Evolutionary conservation across 2,888 invertebrate species (phyloP), one percentile per base, ranked within the genome.

Genomic region (Corbicula japonica): DNA sequence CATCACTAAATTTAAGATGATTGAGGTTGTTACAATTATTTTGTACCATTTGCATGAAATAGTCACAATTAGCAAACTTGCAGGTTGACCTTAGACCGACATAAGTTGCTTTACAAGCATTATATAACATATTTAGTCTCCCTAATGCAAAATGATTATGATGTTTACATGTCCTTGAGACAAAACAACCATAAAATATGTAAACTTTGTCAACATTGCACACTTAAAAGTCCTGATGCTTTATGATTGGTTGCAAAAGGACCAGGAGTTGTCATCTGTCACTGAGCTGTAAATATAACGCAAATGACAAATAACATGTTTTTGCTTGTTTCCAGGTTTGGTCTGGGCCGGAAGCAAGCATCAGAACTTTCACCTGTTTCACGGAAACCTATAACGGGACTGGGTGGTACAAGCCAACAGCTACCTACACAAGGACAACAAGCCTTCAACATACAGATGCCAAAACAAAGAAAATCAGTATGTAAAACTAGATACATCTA

Each of bases 361-460:
- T 80, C 80, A 8, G 89, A 88, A 41, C 58, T 88, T 52, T 87
- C 89, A 8, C 86, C 89, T 15, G 87, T 87, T 35, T 83, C 86
- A 6, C 82, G 86, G 70, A 87, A 85, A 61, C 77, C 80, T 15
- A 74, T 85, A 77, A 65, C 80, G 15, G 84, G 80, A 26, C 62
- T 83, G 52, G 23, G 1, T 50, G 48, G 23, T 32, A 35, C 26
- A 70, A 75, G 38, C 41, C 66, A 34, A 73, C 66, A 60, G 70
- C 66, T 69, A 21, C 75, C 74, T 1, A 63, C 61, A n/a, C 74
- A 78, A 66, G 73, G 70, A 28, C 80, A 83, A 58, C 84, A 81
- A 58, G 70, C 76, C 21, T 79, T 83, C 35, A 76, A 73, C 38
- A 77, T 82, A 60, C 78, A 78, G 41, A 23, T 72, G 32, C 76